phyloP scores from a whole-genome alignment of 2,113 vertebrate species.

The Colistium nudipinnis region DNA sequence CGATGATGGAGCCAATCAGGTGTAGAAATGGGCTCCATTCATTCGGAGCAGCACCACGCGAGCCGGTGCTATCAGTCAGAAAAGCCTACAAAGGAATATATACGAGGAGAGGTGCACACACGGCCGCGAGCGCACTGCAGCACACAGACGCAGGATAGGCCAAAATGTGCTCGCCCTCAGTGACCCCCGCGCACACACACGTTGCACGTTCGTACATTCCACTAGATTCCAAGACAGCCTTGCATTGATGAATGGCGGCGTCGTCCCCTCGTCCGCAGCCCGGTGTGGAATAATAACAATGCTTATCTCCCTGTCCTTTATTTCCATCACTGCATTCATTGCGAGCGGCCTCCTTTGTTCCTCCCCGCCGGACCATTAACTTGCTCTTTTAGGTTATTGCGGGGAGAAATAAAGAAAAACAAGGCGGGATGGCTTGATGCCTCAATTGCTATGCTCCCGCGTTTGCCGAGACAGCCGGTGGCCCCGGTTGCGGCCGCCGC shows the following conservation, averaged over 20 bases:
- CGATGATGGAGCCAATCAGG: slow-evolving; percentile 33
- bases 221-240: slow-evolving; percentile 27
- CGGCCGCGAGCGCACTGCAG: background rate
- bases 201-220: too few relatives aligned
- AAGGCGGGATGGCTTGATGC: slow-evolving; percentile 54
- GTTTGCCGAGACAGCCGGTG: slow-evolving; percentile 59
- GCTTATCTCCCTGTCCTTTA: slow-evolving; percentile 50
- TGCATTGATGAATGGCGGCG: slow-evolving; percentile 33
- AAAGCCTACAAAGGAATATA: slow-evolving; percentile 10
- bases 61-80: slow-evolving; percentile 33
- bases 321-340: slow-evolving; percentile 58
- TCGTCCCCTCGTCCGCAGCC: slow-evolving; percentile 18
- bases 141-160: slow-evolving; percentile 2
- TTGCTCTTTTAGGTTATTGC: slow-evolving; percentile 58
- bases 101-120: background rate
- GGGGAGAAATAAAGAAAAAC: slow-evolving; percentile 70
- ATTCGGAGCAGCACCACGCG: slow-evolving; percentile 13
- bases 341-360: slow-evolving; percentile 59
- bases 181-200: too few relatives aligned
- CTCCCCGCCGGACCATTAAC: slow-evolving; percentile 61
- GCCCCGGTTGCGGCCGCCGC: slow-evolving; percentile 42
- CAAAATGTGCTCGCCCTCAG: slow-evolving; percentile 15
- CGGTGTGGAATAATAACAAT: slow-evolving; percentile 42
- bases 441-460: slow-evolving; percentile 70
- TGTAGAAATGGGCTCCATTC: slow-evolving; percentile 37